These are phyloP conservation scores for Thalassarche chlororhynchos DNA, from an alignment of 2,113 vertebrate species.

Conservation along the genomic window DNA sequence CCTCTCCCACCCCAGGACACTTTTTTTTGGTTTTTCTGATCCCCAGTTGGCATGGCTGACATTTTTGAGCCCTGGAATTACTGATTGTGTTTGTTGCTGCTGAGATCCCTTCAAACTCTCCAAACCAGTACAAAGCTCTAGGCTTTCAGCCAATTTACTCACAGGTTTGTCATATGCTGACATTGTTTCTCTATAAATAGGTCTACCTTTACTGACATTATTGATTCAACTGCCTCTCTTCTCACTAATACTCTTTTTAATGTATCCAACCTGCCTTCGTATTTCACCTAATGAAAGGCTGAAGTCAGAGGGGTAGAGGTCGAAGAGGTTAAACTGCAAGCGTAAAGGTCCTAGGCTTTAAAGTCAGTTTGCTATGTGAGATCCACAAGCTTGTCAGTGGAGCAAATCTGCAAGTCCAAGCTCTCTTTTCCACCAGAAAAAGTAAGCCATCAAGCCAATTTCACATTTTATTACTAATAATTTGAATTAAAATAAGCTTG, in stretches of 20 bases:
- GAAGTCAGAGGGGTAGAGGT: constrained; percentile 26
- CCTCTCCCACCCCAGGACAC: neutral
- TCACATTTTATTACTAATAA: neutral
- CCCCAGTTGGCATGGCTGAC: neutral
- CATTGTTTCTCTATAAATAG: constrained; percentile 68
- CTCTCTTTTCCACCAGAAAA: neutral
- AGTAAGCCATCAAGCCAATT: neutral
- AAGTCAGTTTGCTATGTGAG: neutral
- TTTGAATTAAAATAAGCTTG: neutral
- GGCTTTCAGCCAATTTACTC: constrained; percentile 60
- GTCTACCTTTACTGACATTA: constrained; percentile 61
- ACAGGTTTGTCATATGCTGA: constrained; percentile 64
- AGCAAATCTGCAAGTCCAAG: neutral
- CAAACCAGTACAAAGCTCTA: constrained; percentile 43
- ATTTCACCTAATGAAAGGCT: constrained; percentile 40
- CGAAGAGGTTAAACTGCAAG: constrained; percentile 11
- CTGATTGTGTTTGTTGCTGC: neutral
- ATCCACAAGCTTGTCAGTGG: neutral
- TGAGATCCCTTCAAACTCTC: neutral
- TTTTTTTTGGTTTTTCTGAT: neutral
- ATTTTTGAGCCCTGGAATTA: neutral
- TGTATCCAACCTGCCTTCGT: neutral
- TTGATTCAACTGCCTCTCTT: constrained; percentile 55
- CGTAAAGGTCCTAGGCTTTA: neutral
- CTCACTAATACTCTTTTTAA: constrained; percentile 52